Conservation (phyloP, 2,113 vertebrate genomes). For the Sinocyclocheilus anophthalmus region DNA sequence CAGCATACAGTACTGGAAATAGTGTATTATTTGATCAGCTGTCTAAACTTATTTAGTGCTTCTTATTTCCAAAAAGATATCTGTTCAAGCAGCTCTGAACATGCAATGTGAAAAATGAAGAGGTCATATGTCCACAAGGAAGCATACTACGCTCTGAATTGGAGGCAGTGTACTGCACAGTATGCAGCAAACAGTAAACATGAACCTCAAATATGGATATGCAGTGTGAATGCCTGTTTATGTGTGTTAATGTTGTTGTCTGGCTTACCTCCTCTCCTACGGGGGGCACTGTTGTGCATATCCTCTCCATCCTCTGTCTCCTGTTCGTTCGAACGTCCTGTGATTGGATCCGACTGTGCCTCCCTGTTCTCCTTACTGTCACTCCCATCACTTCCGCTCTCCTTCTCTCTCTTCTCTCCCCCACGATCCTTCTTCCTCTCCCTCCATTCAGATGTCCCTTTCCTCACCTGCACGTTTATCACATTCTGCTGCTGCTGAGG, state of each 20-base stretch:
- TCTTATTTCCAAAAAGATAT: no score
- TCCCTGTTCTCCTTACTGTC: constrained; percentile 89
- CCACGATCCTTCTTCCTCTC: constrained; percentile 74
- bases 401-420: constrained; percentile 75
- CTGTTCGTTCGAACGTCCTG: constrained; percentile 62
- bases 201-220: background rate
- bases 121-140: background rate
- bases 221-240: background rate
- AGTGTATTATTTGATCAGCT: background rate
- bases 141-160: background rate
- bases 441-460: constrained; percentile 73
- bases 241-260: background rate
- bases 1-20: background rate
- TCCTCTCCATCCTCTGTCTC: constrained; percentile 78
- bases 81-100: no score
- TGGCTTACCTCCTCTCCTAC: constrained; percentile 83
- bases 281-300: constrained; percentile 75
- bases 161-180: background rate
- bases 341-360: constrained; percentile 71
- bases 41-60: no score
- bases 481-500: constrained; percentile 79
- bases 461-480: constrained; percentile 78
- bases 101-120: background rate
- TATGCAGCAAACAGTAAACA: background rate
- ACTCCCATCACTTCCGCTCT: constrained; percentile 77